Percentiles rank a stretch among this genome's conserved stretches.
phyloP scores from a whole-genome alignment of 2,797 vertebrate species.

The Notolabrus celidotus region DNA sequence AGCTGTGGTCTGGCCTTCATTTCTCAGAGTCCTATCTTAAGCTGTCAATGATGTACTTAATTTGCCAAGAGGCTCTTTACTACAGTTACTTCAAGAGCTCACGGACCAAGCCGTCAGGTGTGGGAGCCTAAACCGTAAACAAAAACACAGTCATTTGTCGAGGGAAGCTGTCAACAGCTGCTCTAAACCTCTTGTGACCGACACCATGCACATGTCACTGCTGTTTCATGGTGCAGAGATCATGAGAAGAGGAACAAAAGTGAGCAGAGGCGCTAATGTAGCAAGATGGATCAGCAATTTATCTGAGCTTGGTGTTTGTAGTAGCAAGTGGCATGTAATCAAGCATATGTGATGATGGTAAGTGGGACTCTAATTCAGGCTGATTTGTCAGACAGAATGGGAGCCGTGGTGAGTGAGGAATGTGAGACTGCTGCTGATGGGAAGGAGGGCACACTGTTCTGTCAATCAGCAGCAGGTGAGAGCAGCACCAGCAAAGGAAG shows the following conservation, averaged over 20 bases:
- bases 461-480: constrained; percentile 34
- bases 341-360: constrained; percentile 43
- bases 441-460: constrained; percentile 20
- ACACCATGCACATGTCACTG: constrained; percentile 54
- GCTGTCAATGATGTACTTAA: constrained; percentile 64
- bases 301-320: constrained; percentile 32
- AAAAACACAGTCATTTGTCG: constrained; percentile 76
- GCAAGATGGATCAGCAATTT: constrained; percentile 56
- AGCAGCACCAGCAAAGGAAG: constrained; percentile 11
- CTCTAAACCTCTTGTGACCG: constrained; percentile 57
- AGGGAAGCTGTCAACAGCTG: constrained; percentile 73
- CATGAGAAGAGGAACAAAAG: constrained; percentile 39
- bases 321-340: constrained; percentile 53
- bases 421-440: constrained; percentile 19
- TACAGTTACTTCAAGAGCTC: constrained; percentile 54
- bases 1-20: constrained; percentile 41
- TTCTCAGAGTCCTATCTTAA: constrained; percentile 55
- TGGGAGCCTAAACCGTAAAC: constrained; percentile 70
- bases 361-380: constrained; percentile 36
- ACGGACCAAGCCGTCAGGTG: constrained; percentile 64
- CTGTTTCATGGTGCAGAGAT: constrained; percentile 35
- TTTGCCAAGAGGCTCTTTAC: constrained; percentile 66
- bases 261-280: constrained; percentile 38
- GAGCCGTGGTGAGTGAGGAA: constrained; percentile 21
- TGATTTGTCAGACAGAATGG: constrained; percentile 37